Conservation (phyloP, 2,888 invertebrate species). For the Pinctada fucata region DNA sequence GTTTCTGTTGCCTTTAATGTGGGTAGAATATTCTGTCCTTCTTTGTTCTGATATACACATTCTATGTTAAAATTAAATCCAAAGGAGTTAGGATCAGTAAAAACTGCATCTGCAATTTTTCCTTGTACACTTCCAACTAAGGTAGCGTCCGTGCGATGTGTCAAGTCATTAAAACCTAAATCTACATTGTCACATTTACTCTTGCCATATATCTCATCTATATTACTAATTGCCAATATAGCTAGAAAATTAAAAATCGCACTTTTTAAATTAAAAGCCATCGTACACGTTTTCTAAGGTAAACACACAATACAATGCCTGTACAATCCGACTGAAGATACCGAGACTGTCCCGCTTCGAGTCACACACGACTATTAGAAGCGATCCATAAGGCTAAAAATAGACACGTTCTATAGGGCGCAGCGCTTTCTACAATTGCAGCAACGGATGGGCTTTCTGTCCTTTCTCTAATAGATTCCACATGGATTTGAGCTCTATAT, state of each 20-base stretch:
- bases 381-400: not conserved
- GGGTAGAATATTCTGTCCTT: not conserved
- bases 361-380: not conserved
- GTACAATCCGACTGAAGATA: not conserved
- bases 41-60: not conserved
- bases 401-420: not conserved
- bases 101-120: not conserved
- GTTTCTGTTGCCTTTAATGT: not conserved
- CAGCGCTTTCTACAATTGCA: not conserved
- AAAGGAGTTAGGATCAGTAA: not conserved
- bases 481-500: too few species aligned
- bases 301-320: not conserved
- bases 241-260: not conserved
- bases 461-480: too few species aligned
- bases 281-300: not conserved
- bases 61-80: not conserved
- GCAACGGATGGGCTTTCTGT: too few species aligned
- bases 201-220: too few species aligned
- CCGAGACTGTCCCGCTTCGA: not conserved
- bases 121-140: too few species aligned
- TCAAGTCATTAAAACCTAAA: too few species aligned
- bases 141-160: too few species aligned
- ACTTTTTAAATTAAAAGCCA: not conserved
- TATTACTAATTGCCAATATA: too few species aligned
- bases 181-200: too few species aligned